phyloP scores from a whole-genome alignment of 1,140 invertebrate species.

The Medauroidea extradentata region DNA sequence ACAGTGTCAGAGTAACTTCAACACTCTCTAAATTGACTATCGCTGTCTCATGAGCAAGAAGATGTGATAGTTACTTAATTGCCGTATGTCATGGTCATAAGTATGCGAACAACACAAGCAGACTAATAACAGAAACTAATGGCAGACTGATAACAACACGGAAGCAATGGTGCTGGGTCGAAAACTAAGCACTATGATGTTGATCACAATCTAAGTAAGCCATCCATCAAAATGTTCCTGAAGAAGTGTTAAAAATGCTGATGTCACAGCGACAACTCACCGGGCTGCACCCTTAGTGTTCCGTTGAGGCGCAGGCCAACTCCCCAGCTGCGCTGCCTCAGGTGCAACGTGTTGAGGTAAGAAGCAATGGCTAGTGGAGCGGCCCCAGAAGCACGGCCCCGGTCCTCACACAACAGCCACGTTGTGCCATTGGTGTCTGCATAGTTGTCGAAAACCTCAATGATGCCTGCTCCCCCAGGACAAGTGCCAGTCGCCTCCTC shows the following conservation, averaged over 20 bases:
- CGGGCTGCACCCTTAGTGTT: constrained; percentile 37
- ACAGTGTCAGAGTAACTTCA: too few relatives aligned
- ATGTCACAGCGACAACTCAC: not conserved
- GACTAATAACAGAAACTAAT: too few relatives aligned
- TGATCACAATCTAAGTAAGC: too few relatives aligned
- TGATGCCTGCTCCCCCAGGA: constrained; percentile 41
- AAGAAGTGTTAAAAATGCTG: not conserved
- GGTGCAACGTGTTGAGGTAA: constrained; percentile 54
- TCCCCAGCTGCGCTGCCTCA: constrained; percentile 42
- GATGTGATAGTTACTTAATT: too few relatives aligned
- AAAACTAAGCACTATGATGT: too few relatives aligned
- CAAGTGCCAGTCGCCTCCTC: constrained; percentile 26
- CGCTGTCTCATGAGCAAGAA: too few relatives aligned
- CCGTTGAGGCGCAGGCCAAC: constrained; percentile 51
- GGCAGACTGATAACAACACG: too few relatives aligned
- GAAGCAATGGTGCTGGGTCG: too few relatives aligned
- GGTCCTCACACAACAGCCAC: constrained; percentile 56
- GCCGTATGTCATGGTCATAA: too few relatives aligned
- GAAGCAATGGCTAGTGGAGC: constrained; percentile 51
- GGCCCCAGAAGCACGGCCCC: not conserved
- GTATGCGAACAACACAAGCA: too few relatives aligned
- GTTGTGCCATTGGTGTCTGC: constrained; percentile 59
- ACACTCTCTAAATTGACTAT: too few relatives aligned
- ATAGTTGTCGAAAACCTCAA: constrained; percentile 62
- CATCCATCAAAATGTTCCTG: too few relatives aligned